These are phyloP conservation scores for Euschistus heros DNA, from an alignment of 1,140 invertebrate genomes.

Conservation along the genomic window DNA sequence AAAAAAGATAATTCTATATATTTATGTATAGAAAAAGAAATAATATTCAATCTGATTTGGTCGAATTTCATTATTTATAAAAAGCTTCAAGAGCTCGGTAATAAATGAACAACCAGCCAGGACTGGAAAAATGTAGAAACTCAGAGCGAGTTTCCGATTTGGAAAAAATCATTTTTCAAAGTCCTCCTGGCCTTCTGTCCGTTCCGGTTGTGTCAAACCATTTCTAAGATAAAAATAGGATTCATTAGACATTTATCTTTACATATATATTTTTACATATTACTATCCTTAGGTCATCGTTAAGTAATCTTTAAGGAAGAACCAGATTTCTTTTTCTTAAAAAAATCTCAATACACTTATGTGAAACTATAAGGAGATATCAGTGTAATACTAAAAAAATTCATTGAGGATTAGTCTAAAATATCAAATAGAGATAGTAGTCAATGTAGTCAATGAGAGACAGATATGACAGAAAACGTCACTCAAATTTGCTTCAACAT, in stretches of 20 bases:
- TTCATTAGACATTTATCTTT: slow-evolving; percentile 13
- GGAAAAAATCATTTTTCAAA: neutral
- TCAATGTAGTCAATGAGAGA: neutral
- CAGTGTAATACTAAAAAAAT: neutral
- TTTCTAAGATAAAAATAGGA: slow-evolving; percentile 24
- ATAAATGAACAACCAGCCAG: neutral
- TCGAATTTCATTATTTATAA: slow-evolving; percentile 16
- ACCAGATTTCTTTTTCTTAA: slow-evolving; percentile 21
- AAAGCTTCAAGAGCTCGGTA: slow-evolving; percentile 2
- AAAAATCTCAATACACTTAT: slow-evolving; percentile 17
- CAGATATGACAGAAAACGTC: neutral
- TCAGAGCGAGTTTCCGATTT: neutral
- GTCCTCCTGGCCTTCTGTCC: neutral
- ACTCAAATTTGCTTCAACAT: neutral
- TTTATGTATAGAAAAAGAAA: slow-evolving; percentile 21
- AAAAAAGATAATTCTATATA: slow-evolving; percentile 15
- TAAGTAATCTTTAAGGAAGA: slow-evolving; percentile 23
- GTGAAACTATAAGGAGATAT: slow-evolving; percentile 18
- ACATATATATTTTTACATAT: neutral
- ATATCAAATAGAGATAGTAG: slow-evolving; percentile 4
- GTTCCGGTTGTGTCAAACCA: neutral
- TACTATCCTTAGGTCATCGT: neutral
- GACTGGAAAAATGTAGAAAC: slow-evolving; percentile 1
- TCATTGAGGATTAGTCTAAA: slow-evolving; percentile 3
- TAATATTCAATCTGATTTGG: slow-evolving; percentile 18